phyloP scores from a whole-genome alignment of 2,113 vertebrate species.

The Prochilodus magdalenae region DNA sequence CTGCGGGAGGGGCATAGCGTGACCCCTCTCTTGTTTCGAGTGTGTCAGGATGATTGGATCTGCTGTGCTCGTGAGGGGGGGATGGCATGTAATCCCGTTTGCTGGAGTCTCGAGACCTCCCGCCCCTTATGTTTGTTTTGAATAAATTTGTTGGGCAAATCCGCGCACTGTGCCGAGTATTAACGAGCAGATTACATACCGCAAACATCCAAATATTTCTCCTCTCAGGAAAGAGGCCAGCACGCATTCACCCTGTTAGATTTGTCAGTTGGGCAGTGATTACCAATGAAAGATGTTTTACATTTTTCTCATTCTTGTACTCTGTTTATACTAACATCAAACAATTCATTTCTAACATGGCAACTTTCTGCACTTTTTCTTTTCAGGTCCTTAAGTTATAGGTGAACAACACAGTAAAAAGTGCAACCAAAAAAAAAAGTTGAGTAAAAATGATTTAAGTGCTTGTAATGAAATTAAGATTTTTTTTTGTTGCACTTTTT shows the following conservation, averaged over 20 bases:
- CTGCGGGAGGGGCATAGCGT: slow-evolving; percentile 42
- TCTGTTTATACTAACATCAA: too few species aligned
- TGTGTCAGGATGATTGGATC: slow-evolving; percentile 69
- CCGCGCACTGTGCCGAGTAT: slow-evolving; percentile 6
- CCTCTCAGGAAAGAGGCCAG: background rate
- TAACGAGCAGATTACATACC: slow-evolving; percentile 38
- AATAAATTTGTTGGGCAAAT: slow-evolving; percentile 32
- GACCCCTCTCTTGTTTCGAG: slow-evolving; percentile 64
- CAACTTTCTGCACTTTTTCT: too few species aligned
- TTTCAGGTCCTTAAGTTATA: too few species aligned
- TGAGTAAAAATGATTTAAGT: too few species aligned
- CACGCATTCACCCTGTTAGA: background rate
- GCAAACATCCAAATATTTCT: slow-evolving; percentile 20
- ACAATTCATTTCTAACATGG: too few species aligned
- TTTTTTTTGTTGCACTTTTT: too few species aligned
- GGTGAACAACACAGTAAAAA: too few species aligned
- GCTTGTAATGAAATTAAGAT: too few species aligned
- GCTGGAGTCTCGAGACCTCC: slow-evolving; percentile 44
- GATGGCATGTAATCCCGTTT: slow-evolving; percentile 68
- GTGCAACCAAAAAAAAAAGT: too few species aligned
- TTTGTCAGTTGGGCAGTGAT: background rate
- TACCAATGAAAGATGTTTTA: background rate
- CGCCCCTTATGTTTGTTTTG: slow-evolving; percentile 45
- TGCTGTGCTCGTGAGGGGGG: slow-evolving; percentile 61
- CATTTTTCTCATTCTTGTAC: too few species aligned